A percentile compares a stretch with the other conserved stretches of the same genome.
phyloP scores from a whole-genome alignment of 2,113 vertebrate species.

The Bothrops jararaca region DNA sequence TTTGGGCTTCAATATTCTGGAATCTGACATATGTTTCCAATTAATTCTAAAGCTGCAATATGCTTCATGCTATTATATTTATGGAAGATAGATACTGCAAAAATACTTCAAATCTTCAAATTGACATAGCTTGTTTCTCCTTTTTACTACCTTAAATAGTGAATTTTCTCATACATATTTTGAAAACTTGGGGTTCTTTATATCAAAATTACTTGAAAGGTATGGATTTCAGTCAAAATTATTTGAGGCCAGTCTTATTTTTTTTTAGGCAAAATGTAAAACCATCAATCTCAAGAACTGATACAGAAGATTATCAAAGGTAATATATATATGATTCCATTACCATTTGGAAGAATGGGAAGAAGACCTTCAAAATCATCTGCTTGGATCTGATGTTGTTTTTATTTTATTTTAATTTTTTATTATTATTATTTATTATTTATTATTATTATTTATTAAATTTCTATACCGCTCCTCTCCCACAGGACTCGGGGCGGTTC shows the following conservation, averaged over 20 bases:
- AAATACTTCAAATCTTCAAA: constrained; percentile 26
- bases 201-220: background rate
- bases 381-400: background rate
- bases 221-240: background rate
- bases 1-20: constrained; percentile 15
- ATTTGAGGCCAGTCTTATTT: background rate
- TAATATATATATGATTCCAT: background rate
- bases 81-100: constrained; percentile 44
- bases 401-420: background rate
- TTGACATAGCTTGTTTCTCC: constrained; percentile 52
- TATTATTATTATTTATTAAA: too few species aligned
- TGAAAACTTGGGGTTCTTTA: background rate
- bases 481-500: too few species aligned
- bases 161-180: background rate
- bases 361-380: background rate
- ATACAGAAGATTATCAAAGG: background rate
- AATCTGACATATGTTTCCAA: constrained; percentile 33
- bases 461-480: too few species aligned
- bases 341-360: background rate
- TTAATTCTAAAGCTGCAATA: constrained; percentile 29
- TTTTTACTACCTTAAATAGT: constrained; percentile 58
- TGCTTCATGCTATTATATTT: constrained; percentile 45
- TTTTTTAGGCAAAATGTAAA: background rate
- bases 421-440: too few species aligned
- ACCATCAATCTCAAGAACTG: background rate